These are phyloP conservation scores for Caenorhabditis brenneri DNA, from an alignment of 1,140 invertebrate species.

Conservation along the genomic window DNA sequence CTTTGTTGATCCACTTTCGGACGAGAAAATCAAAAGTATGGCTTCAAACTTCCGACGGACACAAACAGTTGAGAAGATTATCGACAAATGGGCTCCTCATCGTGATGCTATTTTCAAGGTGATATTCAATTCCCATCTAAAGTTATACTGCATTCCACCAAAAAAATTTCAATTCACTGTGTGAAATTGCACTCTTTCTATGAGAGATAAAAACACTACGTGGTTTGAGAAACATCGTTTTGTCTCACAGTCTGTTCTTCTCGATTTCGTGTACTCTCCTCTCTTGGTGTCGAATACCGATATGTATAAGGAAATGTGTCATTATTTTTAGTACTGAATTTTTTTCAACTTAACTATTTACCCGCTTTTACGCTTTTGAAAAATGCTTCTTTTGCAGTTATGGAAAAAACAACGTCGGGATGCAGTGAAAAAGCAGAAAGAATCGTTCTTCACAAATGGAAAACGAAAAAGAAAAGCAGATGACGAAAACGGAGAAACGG, in stretches of 20 bases:
- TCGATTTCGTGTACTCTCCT: too few species aligned
- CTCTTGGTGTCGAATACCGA: too few species aligned
- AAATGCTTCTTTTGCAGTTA: slow-evolving; percentile 16
- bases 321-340: background rate
- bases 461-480: background rate
- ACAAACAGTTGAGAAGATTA: slow-evolving; percentile 39
- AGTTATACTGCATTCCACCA: too few species aligned
- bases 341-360: too few species aligned
- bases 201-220: too few species aligned
- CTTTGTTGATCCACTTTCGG: slow-evolving; percentile 9
- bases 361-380: too few species aligned
- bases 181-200: background rate
- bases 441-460: slow-evolving; percentile 6
- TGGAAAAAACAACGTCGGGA: slow-evolving; percentile 29
- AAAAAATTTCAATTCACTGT: too few species aligned
- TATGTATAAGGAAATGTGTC: slow-evolving; percentile 3
- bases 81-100: slow-evolving; percentile 43
- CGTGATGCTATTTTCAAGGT: slow-evolving; percentile 50
- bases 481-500: background rate
- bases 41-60: slow-evolving; percentile 43
- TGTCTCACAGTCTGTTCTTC: too few species aligned
- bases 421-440: slow-evolving; percentile 12
- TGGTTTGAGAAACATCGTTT: too few species aligned
- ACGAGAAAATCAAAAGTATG: slow-evolving; percentile 39
- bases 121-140: too few species aligned